Evolutionary conservation across 2,797 vertebrate species (phyloP).

Genomic region (Lepilemur ruficaudatus): DNA sequence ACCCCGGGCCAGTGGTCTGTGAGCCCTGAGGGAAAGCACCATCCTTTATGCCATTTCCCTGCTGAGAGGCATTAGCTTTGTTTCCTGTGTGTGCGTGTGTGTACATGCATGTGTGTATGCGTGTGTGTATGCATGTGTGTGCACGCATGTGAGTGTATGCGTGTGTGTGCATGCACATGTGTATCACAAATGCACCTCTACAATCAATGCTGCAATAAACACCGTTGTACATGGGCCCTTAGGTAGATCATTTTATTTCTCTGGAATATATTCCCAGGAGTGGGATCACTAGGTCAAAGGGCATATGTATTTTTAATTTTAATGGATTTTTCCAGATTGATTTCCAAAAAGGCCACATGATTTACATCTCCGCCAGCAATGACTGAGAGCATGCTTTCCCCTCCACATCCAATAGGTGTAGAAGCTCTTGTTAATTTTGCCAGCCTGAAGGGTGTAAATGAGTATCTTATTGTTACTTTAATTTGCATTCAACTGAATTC

Average conservation of each 20-base stretch:
- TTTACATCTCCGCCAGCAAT: constrained; percentile 39
- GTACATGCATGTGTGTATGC: neutral
- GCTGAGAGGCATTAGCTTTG: neutral
- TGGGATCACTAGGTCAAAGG: constrained; percentile 40
- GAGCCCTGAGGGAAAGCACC: neutral
- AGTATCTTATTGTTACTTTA: constrained; percentile 42
- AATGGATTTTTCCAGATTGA: constrained; percentile 58
- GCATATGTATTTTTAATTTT: constrained; percentile 65
- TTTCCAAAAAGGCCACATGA: constrained; percentile 50
- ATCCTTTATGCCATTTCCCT: neutral
- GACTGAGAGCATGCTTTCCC: neutral
- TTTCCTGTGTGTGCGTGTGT: neutral
- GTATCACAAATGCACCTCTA: neutral
- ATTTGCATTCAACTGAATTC: constrained; percentile 46
- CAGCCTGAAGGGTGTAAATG: neutral
- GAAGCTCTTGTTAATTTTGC: neutral
- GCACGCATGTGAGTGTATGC: neutral
- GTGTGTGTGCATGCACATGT: neutral
- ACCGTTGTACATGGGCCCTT: neutral
- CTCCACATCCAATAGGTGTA: neutral
- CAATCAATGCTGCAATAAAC: neutral
- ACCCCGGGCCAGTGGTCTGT: neutral
- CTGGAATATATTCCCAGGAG: constrained; percentile 4
- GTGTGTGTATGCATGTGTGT: neutral
- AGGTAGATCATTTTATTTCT: neutral